These are phyloP conservation scores for Atractosteus spatula DNA, from an alignment of 2,113 vertebrate genomes.

Conservation along the genomic window DNA sequence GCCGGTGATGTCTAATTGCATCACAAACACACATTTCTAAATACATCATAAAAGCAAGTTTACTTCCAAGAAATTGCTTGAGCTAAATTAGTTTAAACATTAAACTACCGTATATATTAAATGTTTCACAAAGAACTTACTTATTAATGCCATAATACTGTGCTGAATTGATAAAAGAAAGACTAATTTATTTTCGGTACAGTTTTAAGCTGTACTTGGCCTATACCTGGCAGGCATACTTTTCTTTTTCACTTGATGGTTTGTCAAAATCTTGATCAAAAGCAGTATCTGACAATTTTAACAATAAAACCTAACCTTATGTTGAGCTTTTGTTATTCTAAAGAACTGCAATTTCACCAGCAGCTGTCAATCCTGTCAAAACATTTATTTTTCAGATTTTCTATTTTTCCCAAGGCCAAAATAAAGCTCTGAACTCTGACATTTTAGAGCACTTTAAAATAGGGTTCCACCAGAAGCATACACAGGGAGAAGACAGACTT, in stretches of 20 bases:
- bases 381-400: not conserved
- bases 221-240: constrained; percentile 5
- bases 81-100: too few relatives aligned
- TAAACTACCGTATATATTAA: too few relatives aligned
- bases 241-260: not conserved
- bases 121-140: too few relatives aligned
- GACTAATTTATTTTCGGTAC: constrained; percentile 7
- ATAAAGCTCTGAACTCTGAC: too few relatives aligned
- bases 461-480: too few relatives aligned
- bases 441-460: too few relatives aligned
- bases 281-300: constrained; percentile 14
- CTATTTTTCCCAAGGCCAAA: too few relatives aligned
- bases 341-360: constrained; percentile 14
- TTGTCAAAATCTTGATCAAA: constrained; percentile 11
- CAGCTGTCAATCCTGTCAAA: not conserved
- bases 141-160: not conserved
- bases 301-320: constrained; percentile 11
- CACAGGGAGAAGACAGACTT: too few relatives aligned
- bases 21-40: too few relatives aligned
- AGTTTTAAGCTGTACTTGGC: not conserved
- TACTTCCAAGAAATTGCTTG: too few relatives aligned
- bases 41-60: too few relatives aligned
- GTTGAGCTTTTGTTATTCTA: constrained; percentile 9
- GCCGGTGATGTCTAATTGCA: too few relatives aligned
- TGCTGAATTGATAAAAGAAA: constrained; percentile 15